Base-by-base conservation (phyloP, 2,113 vertebrate species). In the Clarias gariepinus region DNA sequence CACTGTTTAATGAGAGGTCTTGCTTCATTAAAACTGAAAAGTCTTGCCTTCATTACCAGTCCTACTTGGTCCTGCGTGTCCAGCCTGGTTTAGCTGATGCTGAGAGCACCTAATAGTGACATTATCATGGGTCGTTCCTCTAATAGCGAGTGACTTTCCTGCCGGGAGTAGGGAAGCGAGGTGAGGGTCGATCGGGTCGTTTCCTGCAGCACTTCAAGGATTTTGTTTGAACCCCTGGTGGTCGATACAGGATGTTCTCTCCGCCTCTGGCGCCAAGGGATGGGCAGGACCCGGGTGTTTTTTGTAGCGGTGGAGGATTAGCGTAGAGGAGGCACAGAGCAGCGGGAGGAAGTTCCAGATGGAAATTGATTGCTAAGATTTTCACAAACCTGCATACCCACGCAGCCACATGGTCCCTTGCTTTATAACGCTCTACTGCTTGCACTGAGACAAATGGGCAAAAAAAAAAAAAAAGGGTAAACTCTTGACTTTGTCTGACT, bases 261-360 rank as follows among this genome's bases (percentile, higher is more conserved):
- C 69, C 13, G 82, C 30, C 77, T 68, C 60, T 53, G 66, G 52
- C 33, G 36, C 36, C 13, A 5, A 21, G 61, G 69, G 25, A 55
- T 53, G 28, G 25, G 55, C 18, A 11, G 64, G 19, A 69, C 15
- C 53, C 33, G 33, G 63, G 30, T 36, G 19, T 10, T n/a, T 71
- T 10, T n/a, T 71, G 82, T 81, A 47, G 41, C 57, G 18, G 57
- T 52, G 41, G 58, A 74, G 74, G 66, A 79, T 79, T 58, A 61
- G 18, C 76, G 7, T 68, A 25, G 66, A 87, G 83, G 85, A 55
- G 28, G n/a, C 73, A 52, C 53, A 15, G 57, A 64, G 71, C 25
- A 78, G 81, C 83, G 81, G 84, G 69, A 87, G 83, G 25, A n/a
- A 69, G 74, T 63, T 77, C 82, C 87, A 89, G 88, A 86, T 87